Percentiles rank a stretch among this genome's conserved stretches.
These are phyloP conservation scores for Idaea biselata DNA, from an alignment of 2,888 invertebrate genomes.

Conservation along the genomic window DNA sequence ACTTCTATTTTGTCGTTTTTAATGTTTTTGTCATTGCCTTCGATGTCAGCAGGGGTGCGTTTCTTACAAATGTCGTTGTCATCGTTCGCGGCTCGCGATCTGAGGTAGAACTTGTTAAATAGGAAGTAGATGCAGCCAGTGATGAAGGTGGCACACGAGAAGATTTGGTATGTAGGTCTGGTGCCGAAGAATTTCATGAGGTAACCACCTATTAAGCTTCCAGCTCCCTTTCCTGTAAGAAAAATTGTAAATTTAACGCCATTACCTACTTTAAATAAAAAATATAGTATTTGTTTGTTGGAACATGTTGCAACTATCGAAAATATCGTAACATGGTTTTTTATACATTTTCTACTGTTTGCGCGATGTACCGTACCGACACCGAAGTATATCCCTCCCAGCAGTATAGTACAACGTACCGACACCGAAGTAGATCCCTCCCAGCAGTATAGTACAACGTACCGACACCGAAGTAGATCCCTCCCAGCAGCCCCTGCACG, in stretches of 20 bases:
- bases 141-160: slow-evolving; percentile 82
- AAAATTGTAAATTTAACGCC: slow-evolving; percentile 3
- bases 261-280: no score
- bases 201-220: slow-evolving; percentile 88
- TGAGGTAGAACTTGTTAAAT: slow-evolving; percentile 84
- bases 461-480: slow-evolving; percentile 90
- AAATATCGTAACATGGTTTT: no score
- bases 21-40: slow-evolving; percentile 46
- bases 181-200: slow-evolving; percentile 87
- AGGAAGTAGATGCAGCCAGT: slow-evolving; percentile 85
- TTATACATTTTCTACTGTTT: no score
- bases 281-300: no score
- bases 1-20: slow-evolving; percentile 52
- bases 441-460: slow-evolving; percentile 23
- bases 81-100: slow-evolving; percentile 73
- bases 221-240: slow-evolving; percentile 85
- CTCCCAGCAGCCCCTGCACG: slow-evolving; percentile 88
- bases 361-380: no score
- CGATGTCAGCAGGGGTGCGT: slow-evolving; percentile 57
- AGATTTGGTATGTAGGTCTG: slow-evolving; percentile 86
- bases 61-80: slow-evolving; percentile 82
- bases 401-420: slow-evolving; percentile 79
- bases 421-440: no score
- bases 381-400: no score
- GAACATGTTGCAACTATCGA: no score